These are phyloP conservation scores for Lacanobia wlatinum DNA, from an alignment of 2,888 invertebrate species.

Conservation along the genomic window DNA sequence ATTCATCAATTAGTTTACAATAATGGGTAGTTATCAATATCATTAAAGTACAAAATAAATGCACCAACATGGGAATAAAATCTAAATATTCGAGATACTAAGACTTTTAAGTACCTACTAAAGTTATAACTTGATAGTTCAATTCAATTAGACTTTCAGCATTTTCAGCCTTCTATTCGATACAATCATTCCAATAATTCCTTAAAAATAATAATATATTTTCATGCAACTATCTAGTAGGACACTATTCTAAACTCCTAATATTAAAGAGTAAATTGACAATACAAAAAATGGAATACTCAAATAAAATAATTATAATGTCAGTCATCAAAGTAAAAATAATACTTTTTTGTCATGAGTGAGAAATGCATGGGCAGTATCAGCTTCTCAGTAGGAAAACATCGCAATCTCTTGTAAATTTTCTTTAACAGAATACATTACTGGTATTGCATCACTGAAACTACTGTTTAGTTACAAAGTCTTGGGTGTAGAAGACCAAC, in stretches of 20 bases:
- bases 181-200: slow-evolving; percentile 66
- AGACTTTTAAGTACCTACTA: slow-evolving; percentile 74
- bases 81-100: slow-evolving; percentile 65
- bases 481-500: neutral
- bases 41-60: slow-evolving; percentile 74
- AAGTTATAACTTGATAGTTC: slow-evolving; percentile 65
- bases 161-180: slow-evolving; percentile 70
- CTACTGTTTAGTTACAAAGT: slow-evolving; percentile 6
- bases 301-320: slow-evolving; percentile 50
- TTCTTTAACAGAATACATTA: neutral
- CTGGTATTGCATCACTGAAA: slow-evolving; percentile 9
- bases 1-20: slow-evolving; percentile 57
- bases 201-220: slow-evolving; percentile 63
- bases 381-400: slow-evolving; percentile 24
- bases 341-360: slow-evolving; percentile 62
- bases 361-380: slow-evolving; percentile 27
- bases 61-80: slow-evolving; percentile 77
- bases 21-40: slow-evolving; percentile 47
- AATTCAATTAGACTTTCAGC: slow-evolving; percentile 62
- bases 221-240: slow-evolving; percentile 58
- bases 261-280: slow-evolving; percentile 54
- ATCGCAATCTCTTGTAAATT: neutral
- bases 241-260: slow-evolving; percentile 51
- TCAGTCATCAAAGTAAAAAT: slow-evolving; percentile 65
- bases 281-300: slow-evolving; percentile 64